Evolutionary conservation across 92 coral and sea anemone genomes (phyloP), one percentile per base, ranked within the genome.

Genomic region (Muricea muricata): DNA sequence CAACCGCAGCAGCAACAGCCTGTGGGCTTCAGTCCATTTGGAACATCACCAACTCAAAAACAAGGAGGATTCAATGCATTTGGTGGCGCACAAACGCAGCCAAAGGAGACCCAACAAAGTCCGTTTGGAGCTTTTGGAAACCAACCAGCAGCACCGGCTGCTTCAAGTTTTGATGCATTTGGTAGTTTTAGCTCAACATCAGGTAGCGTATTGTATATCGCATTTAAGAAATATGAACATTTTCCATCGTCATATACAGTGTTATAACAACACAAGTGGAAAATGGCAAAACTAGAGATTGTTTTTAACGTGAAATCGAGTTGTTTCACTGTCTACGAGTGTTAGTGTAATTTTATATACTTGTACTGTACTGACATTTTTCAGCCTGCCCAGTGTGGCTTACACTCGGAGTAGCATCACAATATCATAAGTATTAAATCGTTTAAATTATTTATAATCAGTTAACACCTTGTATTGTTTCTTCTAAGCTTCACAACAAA

Each of bases 81-180:
- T 85, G 94, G 94, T 35, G 58, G 0, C 45, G 15, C 71, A 1
- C 83, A 78, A 78, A 35, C 41, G 28, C 70, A 78, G 37, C 83
- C 33, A 78, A 29, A 70, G 9, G 54, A 7, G 32, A 33, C 83
- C 35, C 56, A 78, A 78, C 83, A 78, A 26, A 40, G 70, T 24
- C 35, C 70, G 6, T 78, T 78, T 18, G 83, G 83, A 56, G 69
- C 83, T 41, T 56, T 78, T 18, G 83, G 47, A 56, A 58, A 40
- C 33, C 68, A 48, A 26, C 79, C 83, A 21, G 60, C 92, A 12
- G 57, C 89, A 46, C 78, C 88, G 41, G 77, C 89, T 12, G 73
- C 87, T 69, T 89, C 93, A 70, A 58, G 45, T 78, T 91, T 93
- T 55, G 89, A 81, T 87, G 94, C 99, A 1, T 97, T 97, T 87